Base-by-base conservation (phyloP, 2,888 invertebrate genomes). In the Taphrorychus bicolor region DNA sequence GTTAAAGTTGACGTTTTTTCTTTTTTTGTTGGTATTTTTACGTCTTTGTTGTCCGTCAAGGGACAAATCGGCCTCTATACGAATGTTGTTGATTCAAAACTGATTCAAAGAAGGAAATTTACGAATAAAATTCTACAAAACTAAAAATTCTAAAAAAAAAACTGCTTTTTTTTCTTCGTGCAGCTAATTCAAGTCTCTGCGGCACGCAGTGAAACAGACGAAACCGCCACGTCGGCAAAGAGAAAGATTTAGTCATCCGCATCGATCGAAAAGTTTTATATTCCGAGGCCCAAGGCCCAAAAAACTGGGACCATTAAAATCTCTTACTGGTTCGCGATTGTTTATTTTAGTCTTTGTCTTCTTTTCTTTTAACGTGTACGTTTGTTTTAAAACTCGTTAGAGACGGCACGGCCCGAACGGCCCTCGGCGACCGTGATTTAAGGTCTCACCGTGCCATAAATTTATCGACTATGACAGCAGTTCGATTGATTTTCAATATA, bases 221-320 rank as follows among this genome's bases (percentile, higher is more conserved):
- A 45, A 45, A 9, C 32, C 11, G 9, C 3, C 32, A 1, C 7
- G 32, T 32, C 32, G 45, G 14, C 7, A 18, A n/a, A 45, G 52
- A 18, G 14, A 22, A 11, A 52, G 21, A 52, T 21, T 52, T 52
- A 11, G 52, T 52, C 52, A 22, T 52, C 52, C 52, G 52, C 21
- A 22, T 52, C 19, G 22, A 52, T 52, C 22, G 52, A 52, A 21
- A 22, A 52, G 11, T 52, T 16, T 21, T 19, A n/a, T n/a, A 52
- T 52, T 18, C 52, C 22, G 19, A 21, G 22, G 42, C 58, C 42
- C 58, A 17, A 42, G 58, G 58, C 23, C 41, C 41, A 53, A 81
- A 82, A 81, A 82, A 81, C 79, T 80, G 78, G 81, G 76, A 76
- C 82, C 79, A 82, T 82, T 82, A 82, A 82, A 82, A 81, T 81